Evolutionary conservation across 2,797 vertebrate species (phyloP), one percentile per base, ranked within the genome.

Genomic region (Eupleurogrammus muticus): DNA sequence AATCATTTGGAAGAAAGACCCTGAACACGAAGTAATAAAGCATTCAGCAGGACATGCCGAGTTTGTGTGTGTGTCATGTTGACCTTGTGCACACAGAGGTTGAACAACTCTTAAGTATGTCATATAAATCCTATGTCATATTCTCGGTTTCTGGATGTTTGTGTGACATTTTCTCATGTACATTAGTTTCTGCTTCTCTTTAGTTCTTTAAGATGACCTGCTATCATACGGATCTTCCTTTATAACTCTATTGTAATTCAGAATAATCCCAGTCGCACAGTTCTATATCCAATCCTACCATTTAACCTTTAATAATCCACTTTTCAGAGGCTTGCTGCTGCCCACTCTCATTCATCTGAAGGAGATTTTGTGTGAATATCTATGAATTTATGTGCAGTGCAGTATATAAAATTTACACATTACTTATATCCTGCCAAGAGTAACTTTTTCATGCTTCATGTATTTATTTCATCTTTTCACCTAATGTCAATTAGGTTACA

Each of bases 131-230:
- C 74, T 47, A 23, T 36, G 50, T 38, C 58, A 75, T 54, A 81
- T 71, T 79, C 47, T 67, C 13, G 53, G 55, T 79, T 61, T 71
- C 61, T 78, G 50, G 58, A 79, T 73, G 57, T 81, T n/a, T 62
- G 9, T 21, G 35, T 83, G 75, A 69, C 65, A 83, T 76, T 75
- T 87, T 90, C 82, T 90, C 86, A 87, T 78, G 69, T 83, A 46
- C 66, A 71, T 10, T 13, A 72, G 66, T 60, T 50, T 87, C 79
- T 86, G 88, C 62, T 90, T 84, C 85, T 67, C 63, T 82, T 88
- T 77, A 86, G 65, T 85, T 67, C 63, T 82, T 88, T 77, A 86
- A 68, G 59, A 81, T 52, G 59, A 48, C 51, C 53, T 59, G 34
- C 50, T 73, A 44, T 66, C 55, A 40, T 70, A 57, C 47, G 64